phyloP scores from a whole-genome alignment of 1,140 invertebrate species.

The Chymomyza costata region DNA sequence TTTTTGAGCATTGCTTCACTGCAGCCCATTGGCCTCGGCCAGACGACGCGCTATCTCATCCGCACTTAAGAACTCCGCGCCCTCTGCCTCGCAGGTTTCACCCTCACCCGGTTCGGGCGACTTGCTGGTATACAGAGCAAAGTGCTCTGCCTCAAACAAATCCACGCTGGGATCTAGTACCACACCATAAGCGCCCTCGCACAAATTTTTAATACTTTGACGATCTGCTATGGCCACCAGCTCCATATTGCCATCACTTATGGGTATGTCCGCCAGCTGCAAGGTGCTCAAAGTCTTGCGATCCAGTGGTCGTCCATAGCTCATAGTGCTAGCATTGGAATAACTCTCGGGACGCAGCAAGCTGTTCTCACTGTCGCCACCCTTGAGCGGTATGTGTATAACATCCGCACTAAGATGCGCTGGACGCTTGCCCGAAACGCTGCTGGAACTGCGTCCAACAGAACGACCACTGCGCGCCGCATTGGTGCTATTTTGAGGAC shows the following conservation, averaged over 20 bases:
- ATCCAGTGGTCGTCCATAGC: slow-evolving; percentile 61
- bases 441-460: slow-evolving; percentile 78
- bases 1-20: slow-evolving; percentile 22
- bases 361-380: slow-evolving; percentile 72
- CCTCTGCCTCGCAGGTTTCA: slow-evolving; percentile 80
- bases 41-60: slow-evolving; percentile 66
- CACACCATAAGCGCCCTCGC: slow-evolving; percentile 68
- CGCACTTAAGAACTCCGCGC: slow-evolving; percentile 76
- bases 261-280: slow-evolving; percentile 69
- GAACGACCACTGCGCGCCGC: slow-evolving; percentile 69
- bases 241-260: slow-evolving; percentile 74
- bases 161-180: slow-evolving; percentile 77
- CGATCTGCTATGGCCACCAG: slow-evolving; percentile 72
- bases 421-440: slow-evolving; percentile 78
- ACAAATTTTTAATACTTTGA: slow-evolving; percentile 69
- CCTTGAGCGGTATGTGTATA: slow-evolving; percentile 80
- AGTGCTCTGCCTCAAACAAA: slow-evolving; percentile 89
- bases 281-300: slow-evolving; percentile 72
- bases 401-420: slow-evolving; percentile 74
- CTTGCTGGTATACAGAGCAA: slow-evolving; percentile 88
- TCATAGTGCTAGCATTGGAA: slow-evolving; percentile 62
- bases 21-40: slow-evolving; percentile 59
- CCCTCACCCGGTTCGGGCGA: slow-evolving; percentile 89
- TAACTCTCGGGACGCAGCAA: slow-evolving; percentile 59
- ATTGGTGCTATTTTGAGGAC: slow-evolving; percentile 28